Evolutionary conservation across 2,797 vertebrate genomes (phyloP), one percentile per base, ranked within the genome.

Genomic region (Fistularia commersonii): DNA sequence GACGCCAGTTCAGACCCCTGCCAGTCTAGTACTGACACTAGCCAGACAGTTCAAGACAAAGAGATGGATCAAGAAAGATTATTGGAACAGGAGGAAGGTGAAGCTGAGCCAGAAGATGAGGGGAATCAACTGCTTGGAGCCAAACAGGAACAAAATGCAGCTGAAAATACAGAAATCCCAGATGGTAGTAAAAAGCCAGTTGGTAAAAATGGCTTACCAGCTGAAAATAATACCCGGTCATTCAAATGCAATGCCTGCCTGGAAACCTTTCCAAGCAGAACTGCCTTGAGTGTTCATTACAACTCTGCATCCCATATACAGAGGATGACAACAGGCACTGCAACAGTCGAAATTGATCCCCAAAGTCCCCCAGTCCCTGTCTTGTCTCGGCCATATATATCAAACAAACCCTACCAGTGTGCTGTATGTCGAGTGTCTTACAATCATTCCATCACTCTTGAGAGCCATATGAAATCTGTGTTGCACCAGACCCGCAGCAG

Each of bases 331-430:
- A 92, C 90, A 50, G 90, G 88, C 48, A n/a, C 83, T 42, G 76
- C 75, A 64, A 57, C 48, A 42, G 72, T 65, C 11, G 88, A 90
- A 50, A 69, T 35, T 34, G 81, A 85, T 32, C 32, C 61, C 32
- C 72, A 69, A 32, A 8, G 61, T 32, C 32, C 72, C 34, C 52
- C 72, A 2, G 60, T 77, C 47, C 81, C 82, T 39, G 54, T 76
- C 56, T 53, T 79, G 41, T 57, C 85, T 69, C 85, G 88, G 67
- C 90, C 89, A 46, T 92, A 84, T 61, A 63, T 89, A 64, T 88
- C 90, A 46, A 90, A 92, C 83, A 97, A 96, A 82, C 95, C 94
- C 50, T 97, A 95, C 76, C 93, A 95, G 83, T 97, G 94, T 79
- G 91, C 92, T 0, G 79, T 92, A 38, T 97, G 94, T 85, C 85